Evolutionary conservation across 2,113 vertebrate species (phyloP).

Genomic region (Willisornis vidua): DNA sequence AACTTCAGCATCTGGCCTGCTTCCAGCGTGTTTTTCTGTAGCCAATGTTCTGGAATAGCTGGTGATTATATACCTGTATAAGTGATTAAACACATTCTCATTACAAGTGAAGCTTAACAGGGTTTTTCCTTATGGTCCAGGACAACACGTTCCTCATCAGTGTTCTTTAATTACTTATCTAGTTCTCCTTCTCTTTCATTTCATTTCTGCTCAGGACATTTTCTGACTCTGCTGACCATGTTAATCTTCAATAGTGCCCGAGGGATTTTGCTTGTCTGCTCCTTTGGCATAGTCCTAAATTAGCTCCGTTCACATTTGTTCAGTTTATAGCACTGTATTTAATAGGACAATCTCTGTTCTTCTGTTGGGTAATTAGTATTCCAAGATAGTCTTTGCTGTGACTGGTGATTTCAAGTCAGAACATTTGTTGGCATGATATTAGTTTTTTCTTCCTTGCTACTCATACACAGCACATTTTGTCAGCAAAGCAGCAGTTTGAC

Average conservation of each 20-base stretch:
- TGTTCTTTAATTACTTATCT: constrained; percentile 31
- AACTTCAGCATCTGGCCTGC: neutral
- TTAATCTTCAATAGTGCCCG: neutral
- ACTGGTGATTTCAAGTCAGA: constrained; percentile 21
- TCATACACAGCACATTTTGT: constrained; percentile 26
- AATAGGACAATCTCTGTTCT: constrained; percentile 1
- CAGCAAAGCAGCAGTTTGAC: constrained; percentile 12
- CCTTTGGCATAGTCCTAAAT: constrained; percentile 43
- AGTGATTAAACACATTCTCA: constrained; percentile 43
- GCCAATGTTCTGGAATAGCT: neutral
- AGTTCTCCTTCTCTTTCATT: constrained; percentile 24
- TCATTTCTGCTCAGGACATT: neutral
- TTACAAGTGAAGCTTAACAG: neutral
- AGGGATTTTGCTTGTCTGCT: constrained; percentile 18
- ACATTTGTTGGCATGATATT: constrained; percentile 13
- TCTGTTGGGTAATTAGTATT: constrained; percentile 42
- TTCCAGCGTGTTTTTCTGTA: constrained; percentile 14
- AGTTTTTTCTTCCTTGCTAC: constrained; percentile 8
- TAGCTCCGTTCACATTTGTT: neutral
- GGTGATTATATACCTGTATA: neutral
- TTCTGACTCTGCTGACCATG: constrained; percentile 22
- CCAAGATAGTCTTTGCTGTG: neutral
- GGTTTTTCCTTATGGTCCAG: neutral
- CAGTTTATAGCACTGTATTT: neutral
- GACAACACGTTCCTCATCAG: neutral